phyloP scores from a whole-genome alignment of 2,888 invertebrate genomes.

The Elmis aenea region DNA sequence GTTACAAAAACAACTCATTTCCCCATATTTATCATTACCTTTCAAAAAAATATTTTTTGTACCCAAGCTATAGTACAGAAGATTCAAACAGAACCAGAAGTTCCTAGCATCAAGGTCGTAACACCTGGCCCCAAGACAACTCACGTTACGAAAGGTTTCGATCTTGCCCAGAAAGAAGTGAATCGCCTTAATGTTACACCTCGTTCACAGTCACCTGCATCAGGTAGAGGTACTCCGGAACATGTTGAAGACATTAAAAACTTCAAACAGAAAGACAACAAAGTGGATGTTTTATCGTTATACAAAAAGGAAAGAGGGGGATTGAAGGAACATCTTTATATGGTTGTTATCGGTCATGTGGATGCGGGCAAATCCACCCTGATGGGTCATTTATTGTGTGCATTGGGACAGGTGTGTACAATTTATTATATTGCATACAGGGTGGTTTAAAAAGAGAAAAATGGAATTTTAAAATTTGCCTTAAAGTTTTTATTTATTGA shows the following conservation, averaged over 20 bases:
- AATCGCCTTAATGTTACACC: slow-evolving; percentile 50
- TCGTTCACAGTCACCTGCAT: slow-evolving; percentile 64
- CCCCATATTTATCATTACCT: no score
- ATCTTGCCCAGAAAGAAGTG: slow-evolving; percentile 43
- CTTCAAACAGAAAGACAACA: slow-evolving; percentile 52
- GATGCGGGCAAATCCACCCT: slow-evolving; percentile 96
- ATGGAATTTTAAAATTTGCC: no score
- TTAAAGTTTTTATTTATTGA: no score
- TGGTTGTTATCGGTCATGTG: slow-evolving; percentile 94
- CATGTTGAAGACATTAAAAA: slow-evolving; percentile 28
- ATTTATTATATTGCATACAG: slow-evolving; percentile 1
- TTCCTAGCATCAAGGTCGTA: slow-evolving; percentile 33
- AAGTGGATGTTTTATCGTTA: slow-evolving; percentile 55
- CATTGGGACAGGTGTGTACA: slow-evolving; percentile 64
- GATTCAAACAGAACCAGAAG: no score
- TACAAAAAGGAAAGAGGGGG: slow-evolving; percentile 71
- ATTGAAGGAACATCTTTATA: slow-evolving; percentile 82
- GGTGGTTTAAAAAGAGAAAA: no score
- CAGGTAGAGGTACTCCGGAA: slow-evolving; percentile 54
- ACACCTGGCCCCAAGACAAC: slow-evolving; percentile 47
- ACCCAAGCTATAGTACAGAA: no score
- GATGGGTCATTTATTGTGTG: slow-evolving; percentile 92
- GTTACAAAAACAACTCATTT: no score
- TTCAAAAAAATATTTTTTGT: no score
- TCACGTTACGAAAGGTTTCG: slow-evolving; percentile 56